phyloP scores from a whole-genome alignment of 2,113 vertebrate species.

The Oplegnathus fasciatus region DNA sequence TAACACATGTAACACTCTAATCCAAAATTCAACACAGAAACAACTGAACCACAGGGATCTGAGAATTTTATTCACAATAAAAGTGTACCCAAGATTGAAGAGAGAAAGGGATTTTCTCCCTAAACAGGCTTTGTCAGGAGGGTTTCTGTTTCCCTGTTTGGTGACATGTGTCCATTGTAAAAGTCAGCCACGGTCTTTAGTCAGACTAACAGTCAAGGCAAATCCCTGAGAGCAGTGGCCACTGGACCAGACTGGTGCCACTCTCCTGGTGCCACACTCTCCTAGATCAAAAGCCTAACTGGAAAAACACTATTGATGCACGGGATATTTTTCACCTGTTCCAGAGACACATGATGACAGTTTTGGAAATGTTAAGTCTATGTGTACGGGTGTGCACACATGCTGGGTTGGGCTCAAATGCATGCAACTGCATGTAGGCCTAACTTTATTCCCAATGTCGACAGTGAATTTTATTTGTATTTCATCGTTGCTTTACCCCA shows the following conservation, averaged over 20 bases:
- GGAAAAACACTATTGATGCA: conserved; percentile 6
- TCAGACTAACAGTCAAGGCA: conserved; percentile 4
- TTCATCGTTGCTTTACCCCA: conserved; percentile 29
- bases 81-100: background rate
- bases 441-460: background rate
- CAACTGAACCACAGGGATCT: background rate
- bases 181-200: background rate
- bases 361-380: conserved; percentile 2
- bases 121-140: background rate
- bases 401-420: background rate
- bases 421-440: conserved; percentile 9
- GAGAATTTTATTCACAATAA: background rate
- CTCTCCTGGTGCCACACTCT: too few relatives aligned
- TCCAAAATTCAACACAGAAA: conserved; percentile 5
- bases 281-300: conserved; percentile 38
- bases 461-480: conserved; percentile 3
- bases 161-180: conserved; percentile 15
- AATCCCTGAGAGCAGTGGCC: conserved; percentile 13
- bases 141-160: background rate
- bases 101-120: background rate
- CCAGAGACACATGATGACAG: conserved; percentile 21
- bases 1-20: background rate
- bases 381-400: background rate
- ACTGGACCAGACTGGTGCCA: conserved; percentile 7
- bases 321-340: conserved; percentile 34